Evolutionary conservation across 2,888 invertebrate species (phyloP), one percentile per base, ranked within the genome.

Genomic region (Latheticus oryzae): DNA sequence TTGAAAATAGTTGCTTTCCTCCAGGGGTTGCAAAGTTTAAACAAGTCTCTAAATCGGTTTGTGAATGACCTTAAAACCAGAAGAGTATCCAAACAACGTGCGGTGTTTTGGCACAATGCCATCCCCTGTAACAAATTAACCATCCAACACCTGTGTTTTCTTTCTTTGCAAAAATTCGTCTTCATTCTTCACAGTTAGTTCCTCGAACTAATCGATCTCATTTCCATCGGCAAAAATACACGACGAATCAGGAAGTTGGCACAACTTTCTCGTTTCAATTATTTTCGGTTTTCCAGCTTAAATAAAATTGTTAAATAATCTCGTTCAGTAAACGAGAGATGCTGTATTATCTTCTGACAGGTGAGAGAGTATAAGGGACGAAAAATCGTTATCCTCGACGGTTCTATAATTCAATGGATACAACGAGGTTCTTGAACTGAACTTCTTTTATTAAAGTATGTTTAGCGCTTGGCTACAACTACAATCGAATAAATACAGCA

Each of bases 121-220:
- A 48, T 35, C 48, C 48, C 30, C 23, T 21, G 38, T 48, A 26
- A 48, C 48, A 23, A 33, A 33, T 48, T 16, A 9, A 8, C 43
- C 35, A 26, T 37, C 48, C 48, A 30, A 48, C 48, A 48, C 48
- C 48, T 48, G 48, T 37, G 48, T 48, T 48, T 48, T 48, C 48
- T 26, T 35, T 48, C 48, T n/a, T n/a, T n/a, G n/a, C n/a, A n/a
- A n/a, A 38, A 15, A 7, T 21, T 9, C 38, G 15, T 11, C 12
- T 17, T 24, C 15, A 16, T 37, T 2, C 15, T 37, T 38, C 15
- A 11, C 15, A 13, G 3, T 13, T 11, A 16, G n/a, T 33, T 33
- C 16, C n/a, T 5, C 5, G 7, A 15, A 19, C 26, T 24, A 8
- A 38, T 24, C 24, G 40, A 24, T 40, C 23, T n/a, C 15, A 11